Base-by-base conservation (phyloP, 1,140 invertebrate species). In the Acromyrmex echinatior region DNA sequence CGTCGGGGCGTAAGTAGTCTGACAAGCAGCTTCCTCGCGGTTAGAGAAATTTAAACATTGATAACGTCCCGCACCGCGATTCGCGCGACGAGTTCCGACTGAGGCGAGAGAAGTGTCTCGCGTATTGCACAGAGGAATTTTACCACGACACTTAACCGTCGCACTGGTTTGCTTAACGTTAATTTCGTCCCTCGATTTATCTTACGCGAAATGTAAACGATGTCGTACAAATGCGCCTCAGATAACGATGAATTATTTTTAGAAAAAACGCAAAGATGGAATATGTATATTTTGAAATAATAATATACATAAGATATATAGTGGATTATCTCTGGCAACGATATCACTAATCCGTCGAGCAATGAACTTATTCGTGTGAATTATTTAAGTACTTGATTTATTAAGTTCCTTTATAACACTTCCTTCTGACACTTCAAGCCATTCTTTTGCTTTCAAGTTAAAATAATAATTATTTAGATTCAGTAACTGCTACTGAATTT, bases 11-110 rank as follows among this genome's bases (percentile, higher is more conserved):
- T 87, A 87, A 82, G 81, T 76, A 70, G 58, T 63, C 73, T 86
- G 66, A 88, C 77, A 70, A 81, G 73, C 85, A 86, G 80, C 81
- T 90, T 79, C 73, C 70, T 66, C 78, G 68, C 65, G 77, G 66
- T 84, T 90, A 81, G 60, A 77, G 60, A 87, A 90, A 86, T 90
- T 90, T 86, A 88, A 91, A 90, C 78, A 82, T 63, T 78, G 87
- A 90, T 90, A 91, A 87, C 56, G 82, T 84, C 71, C n/a, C 79
- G 60, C n/a, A n/a, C 10, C 68, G 66, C 77, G 70, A 76, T 62
- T 49, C 53, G 84, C 56, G 63, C 31, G 62, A 70, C 76, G 51
- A 56, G 49, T 81, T 39, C 65, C 65, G 31, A 78, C 65, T 49
- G 65, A 62, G 66, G 21, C 66, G 80, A 82, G 31, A 21, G 35